Evolutionary conservation across 2,888 invertebrate species (phyloP), one percentile per base, ranked within the genome.

Genomic region (Hirtodrosophila duncani): DNA sequence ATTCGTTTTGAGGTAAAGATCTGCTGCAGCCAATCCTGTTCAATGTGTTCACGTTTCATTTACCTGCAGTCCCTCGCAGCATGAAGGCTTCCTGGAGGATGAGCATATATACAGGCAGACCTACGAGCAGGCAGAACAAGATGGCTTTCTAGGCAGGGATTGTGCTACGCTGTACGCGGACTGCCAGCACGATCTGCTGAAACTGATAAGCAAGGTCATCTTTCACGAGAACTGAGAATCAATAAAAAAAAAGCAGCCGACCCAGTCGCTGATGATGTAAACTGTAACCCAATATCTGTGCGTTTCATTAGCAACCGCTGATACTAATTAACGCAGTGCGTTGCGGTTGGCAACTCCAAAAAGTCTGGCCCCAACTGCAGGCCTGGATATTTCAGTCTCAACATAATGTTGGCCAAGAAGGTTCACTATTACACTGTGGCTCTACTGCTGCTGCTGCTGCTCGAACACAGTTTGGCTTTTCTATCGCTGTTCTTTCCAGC

Each of bases 1-100:
- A 38, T 90, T 91, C 71, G 84, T 92, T 16, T 87, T 93, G 30
- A 92, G 92, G 93, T 93, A 85, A 1, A n/a, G n/a, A n/a, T n/a
- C n/a, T n/a, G n/a, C n/a, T n/a, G n/a, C n/a, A n/a, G n/a, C n/a
- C n/a, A n/a, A n/a, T n/a, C n/a, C n/a, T n/a, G n/a, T n/a, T n/a
- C n/a, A n/a, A n/a, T n/a, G n/a, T n/a, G n/a, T n/a, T n/a, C n/a
- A n/a, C n/a, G n/a, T n/a, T n/a, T n/a, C n/a, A n/a, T 14, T 27
- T 49, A 44, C 17, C 34, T 29, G 31, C 56, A 89, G 89, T 18
- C 89, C 89, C 3, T 87, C 88, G 0, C 83, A 84, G 10, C 92
- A 91, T 74, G 86, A 89, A 36, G 88, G 89, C 8, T 92, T 92
- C 0, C 88, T 88, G 58, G 83, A 83, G 13, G 75, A 87, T 1